Conservation (phyloP, 2,888 invertebrate species). For the Pammene aurita region DNA sequence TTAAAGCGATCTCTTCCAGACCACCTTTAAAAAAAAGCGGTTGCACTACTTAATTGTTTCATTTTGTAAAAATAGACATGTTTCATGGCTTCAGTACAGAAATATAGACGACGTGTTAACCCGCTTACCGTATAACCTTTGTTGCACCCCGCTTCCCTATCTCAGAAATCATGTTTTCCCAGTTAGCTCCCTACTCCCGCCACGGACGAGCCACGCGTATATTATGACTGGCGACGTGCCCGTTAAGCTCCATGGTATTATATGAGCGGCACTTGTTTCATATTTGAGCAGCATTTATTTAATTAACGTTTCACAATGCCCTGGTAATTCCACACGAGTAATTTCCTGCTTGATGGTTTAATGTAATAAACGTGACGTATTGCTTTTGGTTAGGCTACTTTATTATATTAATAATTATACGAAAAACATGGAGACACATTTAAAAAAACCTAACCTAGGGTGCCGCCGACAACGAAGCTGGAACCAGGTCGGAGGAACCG, state of each 20-base stretch:
- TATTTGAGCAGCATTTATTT: conserved; percentile 13
- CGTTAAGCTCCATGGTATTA: conserved; percentile 13
- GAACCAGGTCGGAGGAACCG: too few relatives aligned
- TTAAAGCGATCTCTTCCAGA: too few relatives aligned
- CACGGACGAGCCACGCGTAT: background rate
- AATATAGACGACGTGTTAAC: background rate
- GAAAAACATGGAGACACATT: too few relatives aligned
- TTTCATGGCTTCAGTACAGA: too few relatives aligned
- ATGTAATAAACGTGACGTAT: background rate
- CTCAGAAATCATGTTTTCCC: background rate
- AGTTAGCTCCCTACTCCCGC: conserved; percentile 6
- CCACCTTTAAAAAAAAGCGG: too few relatives aligned
- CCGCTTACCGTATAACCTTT: background rate
- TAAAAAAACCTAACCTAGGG: too few relatives aligned
- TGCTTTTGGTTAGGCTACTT: background rate
- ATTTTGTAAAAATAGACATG: too few relatives aligned
- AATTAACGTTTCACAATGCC: conserved; percentile 7
- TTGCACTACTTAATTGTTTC: too few relatives aligned
- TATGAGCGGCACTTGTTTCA: background rate
- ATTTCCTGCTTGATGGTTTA: background rate
- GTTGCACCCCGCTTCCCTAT: background rate
- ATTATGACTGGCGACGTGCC: conserved; percentile 11
- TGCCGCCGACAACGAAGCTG: too few relatives aligned
- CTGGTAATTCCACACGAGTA: conserved; percentile 4
- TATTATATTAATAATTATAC: too few relatives aligned